These are phyloP conservation scores for Idaea dimidiata DNA, from an alignment of 2,888 invertebrate species.

Conservation along the genomic window DNA sequence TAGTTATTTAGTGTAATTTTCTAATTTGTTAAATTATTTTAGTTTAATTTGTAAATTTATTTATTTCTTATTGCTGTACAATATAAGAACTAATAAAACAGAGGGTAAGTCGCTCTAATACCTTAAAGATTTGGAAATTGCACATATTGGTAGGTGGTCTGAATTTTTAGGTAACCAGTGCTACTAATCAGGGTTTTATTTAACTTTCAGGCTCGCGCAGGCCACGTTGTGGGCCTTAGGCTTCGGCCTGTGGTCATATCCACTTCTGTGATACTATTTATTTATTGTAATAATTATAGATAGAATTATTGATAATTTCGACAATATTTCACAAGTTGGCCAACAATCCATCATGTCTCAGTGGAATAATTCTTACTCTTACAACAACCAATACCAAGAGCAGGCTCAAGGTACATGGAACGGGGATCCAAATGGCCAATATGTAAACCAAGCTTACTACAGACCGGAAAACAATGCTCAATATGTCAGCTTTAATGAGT, in stretches of 20 bases:
- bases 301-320: conserved; percentile 19
- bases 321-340: conserved; percentile 47
- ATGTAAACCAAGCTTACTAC: conserved; percentile 59
- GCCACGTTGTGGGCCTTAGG: conserved; percentile 52
- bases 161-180: conserved; percentile 16
- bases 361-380: conserved; percentile 71
- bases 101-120: conserved; percentile 49
- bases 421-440: conserved; percentile 57
- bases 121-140: conserved; percentile 35
- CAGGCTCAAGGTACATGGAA: conserved; percentile 52
- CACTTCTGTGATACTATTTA: conserved; percentile 32
- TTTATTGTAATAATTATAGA: conserved; percentile 32
- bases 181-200: conserved; percentile 21
- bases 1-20: conserved; percentile 55
- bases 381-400: conserved; percentile 62
- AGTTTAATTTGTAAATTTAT: conserved; percentile 54
- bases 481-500: conserved; percentile 72
- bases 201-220: conserved; percentile 48
- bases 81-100: conserved; percentile 38
- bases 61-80: conserved; percentile 46
- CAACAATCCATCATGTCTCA: conserved; percentile 59
- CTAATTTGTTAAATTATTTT: conserved; percentile 66
- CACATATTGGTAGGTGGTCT: conserved; percentile 49
- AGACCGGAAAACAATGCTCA: conserved; percentile 57
- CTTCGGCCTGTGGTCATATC: conserved; percentile 70